phyloP scores from a whole-genome alignment of 2,888 invertebrate genomes.

The Parnassius glacialis region DNA sequence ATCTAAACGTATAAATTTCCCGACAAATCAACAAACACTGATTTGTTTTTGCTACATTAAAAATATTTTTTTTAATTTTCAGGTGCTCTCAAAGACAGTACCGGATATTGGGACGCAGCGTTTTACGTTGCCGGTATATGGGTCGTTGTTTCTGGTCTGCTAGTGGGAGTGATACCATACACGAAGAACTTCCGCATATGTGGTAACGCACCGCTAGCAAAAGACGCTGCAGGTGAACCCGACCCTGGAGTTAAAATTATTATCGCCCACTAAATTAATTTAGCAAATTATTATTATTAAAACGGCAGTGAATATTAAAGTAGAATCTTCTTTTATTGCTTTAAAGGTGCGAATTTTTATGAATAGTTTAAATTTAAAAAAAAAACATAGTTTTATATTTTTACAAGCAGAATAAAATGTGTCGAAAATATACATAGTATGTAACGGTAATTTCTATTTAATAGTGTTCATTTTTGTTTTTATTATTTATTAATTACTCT shows the following conservation, averaged over 20 bases:
- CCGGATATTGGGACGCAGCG: slow-evolving; percentile 87
- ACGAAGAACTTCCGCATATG: slow-evolving; percentile 84
- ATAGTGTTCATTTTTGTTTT: background rate
- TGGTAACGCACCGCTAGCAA: slow-evolving; percentile 71
- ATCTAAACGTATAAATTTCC: too few relatives aligned
- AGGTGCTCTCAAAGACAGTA: slow-evolving; percentile 81
- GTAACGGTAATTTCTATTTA: background rate
- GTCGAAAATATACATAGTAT: background rate
- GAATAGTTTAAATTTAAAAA: slow-evolving; percentile 21
- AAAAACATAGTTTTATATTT: slow-evolving; percentile 5
- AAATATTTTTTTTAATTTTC: slow-evolving; percentile 30
- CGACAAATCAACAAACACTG: background rate
- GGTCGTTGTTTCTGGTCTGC: slow-evolving; percentile 88
- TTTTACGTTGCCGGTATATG: slow-evolving; percentile 91
- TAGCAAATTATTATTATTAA: background rate
- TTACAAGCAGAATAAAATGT: slow-evolving; percentile 1
- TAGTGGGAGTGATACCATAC: slow-evolving; percentile 84
- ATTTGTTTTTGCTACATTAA: background rate
- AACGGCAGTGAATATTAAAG: background rate
- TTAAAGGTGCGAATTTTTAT: slow-evolving; percentile 24
- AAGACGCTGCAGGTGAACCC: slow-evolving; percentile 67
- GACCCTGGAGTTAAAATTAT: slow-evolving; percentile 71
- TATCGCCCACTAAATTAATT: slow-evolving; percentile 59
- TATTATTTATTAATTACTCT: slow-evolving; percentile 7
- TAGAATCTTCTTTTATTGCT: slow-evolving; percentile 27